A percentile compares a stretch with the other conserved stretches of the same genome.
phyloP scores from a whole-genome alignment of 2,797 vertebrate genomes.

The Pyrocephalus nanus region DNA sequence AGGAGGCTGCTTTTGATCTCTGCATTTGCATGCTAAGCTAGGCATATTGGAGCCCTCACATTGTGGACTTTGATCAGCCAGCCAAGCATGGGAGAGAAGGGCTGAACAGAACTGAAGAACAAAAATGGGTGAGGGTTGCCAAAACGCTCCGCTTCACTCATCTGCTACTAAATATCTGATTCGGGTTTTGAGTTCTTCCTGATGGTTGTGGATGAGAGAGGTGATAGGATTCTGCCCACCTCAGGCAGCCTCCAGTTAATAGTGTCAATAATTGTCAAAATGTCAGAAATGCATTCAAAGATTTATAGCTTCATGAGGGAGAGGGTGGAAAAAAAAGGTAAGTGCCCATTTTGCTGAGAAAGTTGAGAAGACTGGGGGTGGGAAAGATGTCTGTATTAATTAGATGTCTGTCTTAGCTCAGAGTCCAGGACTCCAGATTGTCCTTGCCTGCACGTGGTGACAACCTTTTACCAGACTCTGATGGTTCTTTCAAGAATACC shows the following conservation, averaged over 20 bases:
- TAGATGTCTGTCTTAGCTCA: background rate
- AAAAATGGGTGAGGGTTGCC: background rate
- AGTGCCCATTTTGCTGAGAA: background rate
- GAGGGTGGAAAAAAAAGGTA: background rate
- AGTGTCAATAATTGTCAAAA: background rate
- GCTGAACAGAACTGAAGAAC: background rate
- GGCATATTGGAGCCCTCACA: background rate
- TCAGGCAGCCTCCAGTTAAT: background rate
- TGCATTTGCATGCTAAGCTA: background rate
- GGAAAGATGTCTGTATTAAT: background rate
- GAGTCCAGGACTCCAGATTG: background rate
- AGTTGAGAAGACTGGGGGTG: background rate
- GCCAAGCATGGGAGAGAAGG: background rate
- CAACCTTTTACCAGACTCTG: background rate
- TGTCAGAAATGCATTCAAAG: conserved; percentile 18
- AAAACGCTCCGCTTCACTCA: background rate
- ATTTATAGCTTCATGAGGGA: background rate
- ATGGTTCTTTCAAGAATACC: background rate
- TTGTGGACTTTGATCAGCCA: background rate
- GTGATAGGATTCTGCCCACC: background rate
- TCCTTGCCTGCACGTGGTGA: background rate
- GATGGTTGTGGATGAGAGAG: background rate
- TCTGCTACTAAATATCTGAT: background rate
- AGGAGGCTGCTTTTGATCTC: conserved; percentile 5
- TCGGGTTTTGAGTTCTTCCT: background rate